Conservation (phyloP, 2,888 invertebrate genomes). For the Rotaria socialis region DNA sequence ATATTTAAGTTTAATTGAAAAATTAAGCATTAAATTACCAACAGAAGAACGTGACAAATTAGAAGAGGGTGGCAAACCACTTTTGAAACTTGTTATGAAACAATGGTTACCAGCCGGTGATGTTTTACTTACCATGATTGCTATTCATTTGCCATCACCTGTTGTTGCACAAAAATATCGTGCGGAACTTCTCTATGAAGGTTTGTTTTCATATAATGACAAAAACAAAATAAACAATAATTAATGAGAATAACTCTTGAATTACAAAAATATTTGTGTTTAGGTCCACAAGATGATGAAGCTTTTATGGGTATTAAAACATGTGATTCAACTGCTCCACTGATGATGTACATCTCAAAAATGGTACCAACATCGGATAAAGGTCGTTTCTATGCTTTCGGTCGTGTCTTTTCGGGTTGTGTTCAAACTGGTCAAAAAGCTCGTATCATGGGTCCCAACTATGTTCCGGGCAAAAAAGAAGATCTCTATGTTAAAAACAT, state of each 20-base stretch:
- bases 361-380: conserved; percentile 99
- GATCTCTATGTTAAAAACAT: conserved; percentile 97
- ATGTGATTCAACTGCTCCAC: conserved; percentile 90
- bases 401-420: conserved; percentile 97
- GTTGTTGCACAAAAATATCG: conserved; percentile 97
- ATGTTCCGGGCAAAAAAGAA: conserved; percentile 92
- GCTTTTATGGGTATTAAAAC: conserved; percentile 78
- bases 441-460: conserved; percentile 99
- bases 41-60: conserved; percentile 79
- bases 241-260: too few species aligned
- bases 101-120: conserved; percentile 99
- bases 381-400: conserved; percentile 99
- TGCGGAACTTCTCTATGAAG: conserved; percentile 57
- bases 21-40: conserved; percentile 83
- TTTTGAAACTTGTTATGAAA: conserved; percentile 95
- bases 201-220: not conserved
- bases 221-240: too few species aligned
- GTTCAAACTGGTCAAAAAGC: conserved; percentile 67
- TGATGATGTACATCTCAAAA: conserved; percentile 99
- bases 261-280: not conserved
- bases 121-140: conserved; percentile 99
- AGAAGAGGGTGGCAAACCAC: conserved; percentile 80
- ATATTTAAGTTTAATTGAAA: conserved; percentile 72
- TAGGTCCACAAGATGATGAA: conserved; percentile 83
- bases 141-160: conserved; percentile 96